Evolutionary conservation across 1,140 invertebrate species (phyloP).

Genomic region (Batillaria attramentaria): DNA sequence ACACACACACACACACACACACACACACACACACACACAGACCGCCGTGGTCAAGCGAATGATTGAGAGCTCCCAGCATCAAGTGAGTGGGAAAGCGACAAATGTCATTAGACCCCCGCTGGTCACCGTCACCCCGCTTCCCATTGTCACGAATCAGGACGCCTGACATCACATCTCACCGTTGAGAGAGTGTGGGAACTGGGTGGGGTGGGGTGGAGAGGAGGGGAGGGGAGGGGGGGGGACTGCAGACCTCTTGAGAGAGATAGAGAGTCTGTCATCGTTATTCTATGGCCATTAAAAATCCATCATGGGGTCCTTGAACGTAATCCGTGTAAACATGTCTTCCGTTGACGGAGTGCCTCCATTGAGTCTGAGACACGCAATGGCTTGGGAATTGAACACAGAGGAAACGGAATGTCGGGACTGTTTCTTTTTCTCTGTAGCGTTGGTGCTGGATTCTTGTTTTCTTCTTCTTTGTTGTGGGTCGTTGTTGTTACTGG

Average conservation of each 20-base stretch:
- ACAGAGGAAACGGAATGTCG: not conserved
- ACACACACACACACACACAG: slow-evolving; percentile 9
- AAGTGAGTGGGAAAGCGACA: too few relatives aligned
- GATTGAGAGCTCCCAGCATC: too few relatives aligned
- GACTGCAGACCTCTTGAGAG: not conserved
- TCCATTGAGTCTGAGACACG: not conserved
- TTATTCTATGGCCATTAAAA: too few relatives aligned
- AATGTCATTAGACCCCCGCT: too few relatives aligned
- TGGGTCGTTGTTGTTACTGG: not conserved
- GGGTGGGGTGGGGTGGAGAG: not conserved
- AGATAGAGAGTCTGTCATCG: slow-evolving; percentile 11
- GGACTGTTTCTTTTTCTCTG: not conserved
- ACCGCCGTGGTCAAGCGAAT: too few relatives aligned
- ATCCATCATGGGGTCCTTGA: too few relatives aligned
- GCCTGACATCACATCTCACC: not conserved
- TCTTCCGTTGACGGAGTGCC: not conserved
- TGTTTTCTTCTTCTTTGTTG: not conserved
- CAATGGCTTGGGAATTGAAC: not conserved
- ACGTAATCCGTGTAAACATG: too few relatives aligned
- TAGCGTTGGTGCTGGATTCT: not conserved
- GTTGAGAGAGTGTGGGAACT: not conserved
- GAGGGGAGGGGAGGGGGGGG: not conserved
- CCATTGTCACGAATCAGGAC: not conserved
- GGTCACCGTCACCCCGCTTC: not conserved
- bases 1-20: not conserved